A percentile compares a stretch with the other conserved stretches of the same genome.
Conservation (phyloP, 2,888 invertebrate species). For the Campoplex nolae region DNA sequence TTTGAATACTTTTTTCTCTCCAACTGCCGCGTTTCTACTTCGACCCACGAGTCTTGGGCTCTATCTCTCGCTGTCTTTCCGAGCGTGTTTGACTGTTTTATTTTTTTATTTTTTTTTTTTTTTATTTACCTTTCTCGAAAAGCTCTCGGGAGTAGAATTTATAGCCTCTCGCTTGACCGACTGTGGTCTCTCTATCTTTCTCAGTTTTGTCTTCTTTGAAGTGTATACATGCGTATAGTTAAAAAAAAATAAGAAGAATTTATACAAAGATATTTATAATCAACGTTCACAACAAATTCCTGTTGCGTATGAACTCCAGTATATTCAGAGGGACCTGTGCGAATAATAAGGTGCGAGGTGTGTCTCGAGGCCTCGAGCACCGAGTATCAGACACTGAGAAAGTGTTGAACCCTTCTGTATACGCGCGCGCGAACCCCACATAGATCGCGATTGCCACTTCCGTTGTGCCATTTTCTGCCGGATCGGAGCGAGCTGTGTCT, state of each 20-base stretch:
- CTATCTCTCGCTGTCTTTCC: conserved; percentile 43
- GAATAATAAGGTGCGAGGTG: conserved; percentile 36
- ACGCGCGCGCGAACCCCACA: neutral
- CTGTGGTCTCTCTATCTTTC: conserved; percentile 78
- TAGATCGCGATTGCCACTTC: conserved; percentile 38
- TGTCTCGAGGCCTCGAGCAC: conserved; percentile 1
- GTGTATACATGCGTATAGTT: neutral
- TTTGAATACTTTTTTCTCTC: conserved; percentile 76
- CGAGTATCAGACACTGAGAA: neutral
- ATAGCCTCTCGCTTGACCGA: conserved; percentile 83
- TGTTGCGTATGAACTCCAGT: conserved; percentile 27
- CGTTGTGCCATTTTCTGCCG: conserved; percentile 31
- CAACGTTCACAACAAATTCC: conserved; percentile 28
- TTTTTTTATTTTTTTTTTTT: neutral
- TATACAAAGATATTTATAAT: conserved; percentile 6
- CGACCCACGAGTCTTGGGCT: conserved; percentile 46
- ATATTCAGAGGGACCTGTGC: conserved; percentile 49
- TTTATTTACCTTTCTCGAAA: conserved; percentile 73
- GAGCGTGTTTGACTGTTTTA: conserved; percentile 33
- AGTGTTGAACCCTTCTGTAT: conserved; percentile 20
- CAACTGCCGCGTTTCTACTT: conserved; percentile 53
- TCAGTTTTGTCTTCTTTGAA: conserved; percentile 39
- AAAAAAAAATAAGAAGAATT: neutral
- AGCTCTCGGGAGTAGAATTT: conserved; percentile 81
- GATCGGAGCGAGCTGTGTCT: neutral